Evolutionary conservation across 2,888 invertebrate species (phyloP).

Genomic region (Xestia ashworthii): DNA sequence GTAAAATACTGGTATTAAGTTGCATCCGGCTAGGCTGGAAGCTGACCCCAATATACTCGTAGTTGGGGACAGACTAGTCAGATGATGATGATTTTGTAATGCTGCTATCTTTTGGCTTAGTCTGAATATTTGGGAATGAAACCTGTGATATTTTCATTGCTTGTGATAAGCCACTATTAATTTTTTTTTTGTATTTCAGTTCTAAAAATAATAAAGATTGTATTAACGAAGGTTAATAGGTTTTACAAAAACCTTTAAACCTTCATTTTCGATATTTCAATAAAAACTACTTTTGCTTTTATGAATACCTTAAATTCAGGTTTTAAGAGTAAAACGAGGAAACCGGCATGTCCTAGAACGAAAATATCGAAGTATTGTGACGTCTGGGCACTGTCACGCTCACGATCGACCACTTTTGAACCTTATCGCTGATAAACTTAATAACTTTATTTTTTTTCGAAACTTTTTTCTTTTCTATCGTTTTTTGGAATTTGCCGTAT

Average conservation of each 20-base stretch:
- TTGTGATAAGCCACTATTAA: not conserved
- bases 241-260: constrained; percentile 4
- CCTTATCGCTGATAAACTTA: too few species aligned
- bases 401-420: not conserved
- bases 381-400: not conserved
- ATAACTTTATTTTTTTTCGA: too few species aligned
- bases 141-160: not conserved
- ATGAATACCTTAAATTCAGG: constrained; percentile 5
- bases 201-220: not conserved
- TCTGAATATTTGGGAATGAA: not conserved
- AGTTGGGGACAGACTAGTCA: too few species aligned
- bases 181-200: not conserved
- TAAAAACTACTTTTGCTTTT: constrained; percentile 39
- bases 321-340: not conserved
- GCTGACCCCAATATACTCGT: too few species aligned
- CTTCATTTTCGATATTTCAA: constrained; percentile 31
- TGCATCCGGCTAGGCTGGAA: too few species aligned
- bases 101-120: not conserved
- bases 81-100: not conserved
- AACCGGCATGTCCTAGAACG: not conserved
- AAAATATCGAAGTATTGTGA: not conserved
- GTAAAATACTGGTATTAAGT: too few species aligned
- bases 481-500: too few species aligned
- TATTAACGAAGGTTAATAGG: not conserved
- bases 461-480: too few species aligned